Evolutionary conservation across 2,113 vertebrate genomes (phyloP).

Genomic region (Gambusia holbrooki): DNA sequence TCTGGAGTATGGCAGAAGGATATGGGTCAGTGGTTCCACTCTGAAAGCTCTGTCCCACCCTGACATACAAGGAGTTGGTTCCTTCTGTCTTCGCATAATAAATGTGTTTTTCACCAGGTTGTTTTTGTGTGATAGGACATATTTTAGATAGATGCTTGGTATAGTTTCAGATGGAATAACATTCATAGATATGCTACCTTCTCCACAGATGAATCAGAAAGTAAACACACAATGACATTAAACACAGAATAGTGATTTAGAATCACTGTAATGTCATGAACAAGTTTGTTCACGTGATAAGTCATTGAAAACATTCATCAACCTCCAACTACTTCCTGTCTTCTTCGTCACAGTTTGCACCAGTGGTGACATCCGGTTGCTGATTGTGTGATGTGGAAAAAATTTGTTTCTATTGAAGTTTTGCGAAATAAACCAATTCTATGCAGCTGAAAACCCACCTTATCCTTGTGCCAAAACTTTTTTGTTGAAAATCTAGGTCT

Average conservation of each 20-base stretch:
- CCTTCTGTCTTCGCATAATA: constrained; percentile 11
- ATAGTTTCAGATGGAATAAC: neutral
- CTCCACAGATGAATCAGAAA: neutral
- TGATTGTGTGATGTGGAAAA: too few relatives aligned
- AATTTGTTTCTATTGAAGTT: too few relatives aligned
- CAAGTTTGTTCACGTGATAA: too few relatives aligned
- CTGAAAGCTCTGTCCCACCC: constrained; percentile 37
- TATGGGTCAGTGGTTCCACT: constrained; percentile 71
- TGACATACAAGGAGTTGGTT: neutral
- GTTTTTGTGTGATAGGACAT: neutral
- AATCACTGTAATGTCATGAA: neutral
- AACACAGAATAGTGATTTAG: neutral
- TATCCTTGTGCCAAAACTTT: too few relatives aligned
- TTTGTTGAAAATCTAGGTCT: too few relatives aligned
- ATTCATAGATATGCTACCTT: neutral
- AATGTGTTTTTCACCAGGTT: constrained; percentile 15
- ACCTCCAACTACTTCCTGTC: too few relatives aligned
- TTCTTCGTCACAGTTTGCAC: too few relatives aligned
- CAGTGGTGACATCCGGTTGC: too few relatives aligned
- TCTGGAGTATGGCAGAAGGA: constrained; percentile 70
- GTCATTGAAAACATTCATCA: too few relatives aligned
- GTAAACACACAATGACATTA: neutral
- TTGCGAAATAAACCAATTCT: too few relatives aligned
- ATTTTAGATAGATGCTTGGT: neutral
- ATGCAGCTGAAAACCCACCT: too few relatives aligned